Base-by-base conservation (phyloP, 2,113 vertebrate species). In the Phodopus roborovskii region DNA sequence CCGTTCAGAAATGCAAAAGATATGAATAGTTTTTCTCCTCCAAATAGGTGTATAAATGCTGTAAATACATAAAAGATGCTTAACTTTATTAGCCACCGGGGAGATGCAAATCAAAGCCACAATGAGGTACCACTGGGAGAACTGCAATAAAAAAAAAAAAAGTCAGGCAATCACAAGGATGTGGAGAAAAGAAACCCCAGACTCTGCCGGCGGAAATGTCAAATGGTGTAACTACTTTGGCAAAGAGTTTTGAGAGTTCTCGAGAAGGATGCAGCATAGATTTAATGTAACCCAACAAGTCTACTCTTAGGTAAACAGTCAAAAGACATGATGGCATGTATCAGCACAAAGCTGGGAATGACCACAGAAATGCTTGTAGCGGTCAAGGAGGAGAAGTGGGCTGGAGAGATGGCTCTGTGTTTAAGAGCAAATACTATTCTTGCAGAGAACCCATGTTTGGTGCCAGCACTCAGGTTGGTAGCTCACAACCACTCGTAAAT, bases 61-160 rank as follows among this genome's bases (percentile, higher is more conserved):
- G 12, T 75, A 85, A 84, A 48, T 42, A 64, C 17, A 39, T n/a
- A 30, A 74, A 62, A 42, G 58, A 81, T 36, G 16, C 20, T 75
- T 68, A 16, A 20, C 9, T 28, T 91, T 58, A 89, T 85, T 71
- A 91, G 45, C 66, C 48, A 64, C 78, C 77, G 89, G 94, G 50
- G 66, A 91, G 24, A 82, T 81, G 78, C n/a, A 74, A 74, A 74
- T 88, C 70, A 82, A 91, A 93, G 77, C 90, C 83, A 70, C 64
- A 26, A 1, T 11, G n/a, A 95, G 50, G 45, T 62, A 33, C n/a
- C 33, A 56, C 28, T 48, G 42, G 74, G 36, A 3, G 70, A 81
- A 48, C 64, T 77, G 15, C 66, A 62, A 42, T 86, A 28, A 75
- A 79, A 50, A 45, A 79, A 50, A 45, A 45, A 50, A 88, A 88